Percentiles rank a stretch among this genome's conserved stretches.
phyloP scores from a whole-genome alignment of 2,888 invertebrate genomes.

The Boloria selene region DNA sequence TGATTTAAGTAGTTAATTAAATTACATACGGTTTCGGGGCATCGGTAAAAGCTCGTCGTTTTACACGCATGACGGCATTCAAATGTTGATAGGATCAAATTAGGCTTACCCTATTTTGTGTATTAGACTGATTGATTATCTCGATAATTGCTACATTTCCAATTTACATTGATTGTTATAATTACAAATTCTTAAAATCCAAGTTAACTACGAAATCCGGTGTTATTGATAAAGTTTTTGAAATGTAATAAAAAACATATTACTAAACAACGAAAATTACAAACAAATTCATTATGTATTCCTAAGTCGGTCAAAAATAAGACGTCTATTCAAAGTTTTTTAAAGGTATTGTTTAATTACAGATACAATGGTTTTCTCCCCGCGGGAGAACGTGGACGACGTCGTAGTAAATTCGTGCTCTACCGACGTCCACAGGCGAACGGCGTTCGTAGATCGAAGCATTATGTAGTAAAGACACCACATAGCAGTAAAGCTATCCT shows the following conservation, averaged over 20 bases:
- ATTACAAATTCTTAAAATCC: too few species aligned
- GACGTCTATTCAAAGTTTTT: background rate
- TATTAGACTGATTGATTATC: slow-evolving; percentile 17
- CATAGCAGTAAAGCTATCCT: slow-evolving; percentile 97
- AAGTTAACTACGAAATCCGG: too few species aligned
- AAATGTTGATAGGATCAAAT: slow-evolving; percentile 20
- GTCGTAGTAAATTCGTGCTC: slow-evolving; percentile 96
- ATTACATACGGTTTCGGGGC: slow-evolving; percentile 29
- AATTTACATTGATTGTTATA: too few species aligned
- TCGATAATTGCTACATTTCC: background rate
- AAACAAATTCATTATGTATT: background rate
- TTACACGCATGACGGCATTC: slow-evolving; percentile 21
- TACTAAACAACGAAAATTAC: background rate
- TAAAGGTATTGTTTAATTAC: slow-evolving; percentile 35
- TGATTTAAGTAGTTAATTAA: slow-evolving; percentile 36
- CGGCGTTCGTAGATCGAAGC: slow-evolving; percentile 96
- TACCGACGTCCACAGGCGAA: slow-evolving; percentile 92
- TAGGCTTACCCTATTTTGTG: slow-evolving; percentile 15
- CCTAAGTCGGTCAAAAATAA: background rate
- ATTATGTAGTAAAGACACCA: slow-evolving; percentile 97
- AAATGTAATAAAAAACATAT: too few species aligned
- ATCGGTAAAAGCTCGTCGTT: slow-evolving; percentile 10
- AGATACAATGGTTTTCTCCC: slow-evolving; percentile 97
- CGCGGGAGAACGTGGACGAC: slow-evolving; percentile 95
- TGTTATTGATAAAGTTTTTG: too few species aligned